Evolutionary conservation across 2,797 vertebrate genomes (phyloP).

Genomic region (Vespertilio murinus): DNA sequence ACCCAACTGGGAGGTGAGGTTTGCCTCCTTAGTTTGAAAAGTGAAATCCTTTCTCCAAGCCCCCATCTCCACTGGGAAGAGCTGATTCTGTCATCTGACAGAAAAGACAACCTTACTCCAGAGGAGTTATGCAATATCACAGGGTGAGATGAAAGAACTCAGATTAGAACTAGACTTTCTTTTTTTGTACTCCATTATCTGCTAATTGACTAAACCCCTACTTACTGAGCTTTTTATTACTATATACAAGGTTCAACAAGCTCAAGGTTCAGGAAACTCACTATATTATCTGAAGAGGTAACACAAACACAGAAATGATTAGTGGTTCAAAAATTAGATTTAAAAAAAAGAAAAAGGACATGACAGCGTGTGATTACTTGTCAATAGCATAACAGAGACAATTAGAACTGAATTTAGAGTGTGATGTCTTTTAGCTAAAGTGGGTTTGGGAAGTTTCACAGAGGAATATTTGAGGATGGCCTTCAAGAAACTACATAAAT

Average conservation of each 20-base stretch:
- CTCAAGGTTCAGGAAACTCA: neutral
- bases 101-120: neutral
- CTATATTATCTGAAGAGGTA: neutral
- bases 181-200: neutral
- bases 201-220: neutral
- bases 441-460: neutral
- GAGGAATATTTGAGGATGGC: neutral
- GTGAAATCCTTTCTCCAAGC: neutral
- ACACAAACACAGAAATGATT: neutral
- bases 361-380: neutral
- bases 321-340: neutral
- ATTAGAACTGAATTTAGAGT: neutral
- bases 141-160: neutral
- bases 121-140: neutral
- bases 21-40: constrained; percentile 11
- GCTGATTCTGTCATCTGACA: neutral
- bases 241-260: neutral
- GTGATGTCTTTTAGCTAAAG: neutral
- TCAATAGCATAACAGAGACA: neutral
- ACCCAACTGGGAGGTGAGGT: neutral
- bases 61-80: neutral
- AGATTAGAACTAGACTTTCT: neutral
- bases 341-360: neutral
- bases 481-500: neutral
- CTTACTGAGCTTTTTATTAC: constrained; percentile 18